These are phyloP conservation scores for Luscinia luscinia DNA, from an alignment of 2,797 vertebrate species.

Conservation along the genomic window DNA sequence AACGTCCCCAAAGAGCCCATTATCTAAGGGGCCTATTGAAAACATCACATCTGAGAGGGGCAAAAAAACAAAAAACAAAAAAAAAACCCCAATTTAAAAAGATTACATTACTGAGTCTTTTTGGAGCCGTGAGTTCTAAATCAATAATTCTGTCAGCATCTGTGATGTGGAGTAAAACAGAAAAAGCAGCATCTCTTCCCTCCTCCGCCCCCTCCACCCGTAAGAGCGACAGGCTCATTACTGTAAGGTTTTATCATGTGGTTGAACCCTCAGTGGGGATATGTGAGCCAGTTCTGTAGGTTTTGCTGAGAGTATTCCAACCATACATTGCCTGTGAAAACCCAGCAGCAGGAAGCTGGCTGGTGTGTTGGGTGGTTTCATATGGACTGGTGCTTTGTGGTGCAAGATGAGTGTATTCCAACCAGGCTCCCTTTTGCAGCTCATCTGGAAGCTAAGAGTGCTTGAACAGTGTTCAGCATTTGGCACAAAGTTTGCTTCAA, in stretches of 20 bases:
- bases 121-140: constrained; percentile 72
- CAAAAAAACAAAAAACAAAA: no score
- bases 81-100: not conserved
- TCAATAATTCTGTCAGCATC: constrained; percentile 72
- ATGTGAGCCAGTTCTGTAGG: constrained; percentile 38
- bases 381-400: not conserved
- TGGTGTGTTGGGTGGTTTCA: constrained; percentile 30
- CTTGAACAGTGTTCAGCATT: constrained; percentile 50
- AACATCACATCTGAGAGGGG: constrained; percentile 1
- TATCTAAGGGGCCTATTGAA: constrained; percentile 54
- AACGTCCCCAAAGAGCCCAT: constrained; percentile 40
- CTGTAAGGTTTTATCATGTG: not conserved
- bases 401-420: not conserved
- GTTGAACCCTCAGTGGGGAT: constrained; percentile 31
- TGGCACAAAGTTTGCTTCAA: constrained; percentile 23
- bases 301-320: constrained; percentile 52
- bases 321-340: constrained; percentile 27
- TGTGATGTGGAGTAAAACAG: constrained; percentile 65
- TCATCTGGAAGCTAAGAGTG: constrained; percentile 33
- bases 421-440: constrained; percentile 17
- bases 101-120: constrained; percentile 57
- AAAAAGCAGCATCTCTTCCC: constrained; percentile 50
- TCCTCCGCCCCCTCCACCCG: not conserved
- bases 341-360: constrained; percentile 23
- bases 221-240: not conserved